A percentile compares a stretch with the other conserved stretches of the same genome.
Evolutionary conservation across 1,140 invertebrate species (phyloP).

Genomic region (Mylabris phalerata): DNA sequence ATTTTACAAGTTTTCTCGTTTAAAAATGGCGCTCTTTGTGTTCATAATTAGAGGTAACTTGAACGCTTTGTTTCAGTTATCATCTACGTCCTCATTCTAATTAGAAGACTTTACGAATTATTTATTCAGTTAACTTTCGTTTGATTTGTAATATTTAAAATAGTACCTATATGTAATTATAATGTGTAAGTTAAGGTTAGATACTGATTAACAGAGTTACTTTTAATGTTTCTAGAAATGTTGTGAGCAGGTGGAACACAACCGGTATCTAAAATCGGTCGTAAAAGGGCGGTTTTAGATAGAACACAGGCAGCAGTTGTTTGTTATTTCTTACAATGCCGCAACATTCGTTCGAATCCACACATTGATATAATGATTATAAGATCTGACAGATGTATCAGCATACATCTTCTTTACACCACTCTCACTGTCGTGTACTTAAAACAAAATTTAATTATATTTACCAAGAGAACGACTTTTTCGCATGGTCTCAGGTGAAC

Average conservation of each 20-base stretch:
- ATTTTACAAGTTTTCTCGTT: constrained; percentile 7
- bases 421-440: too few relatives aligned
- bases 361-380: constrained; percentile 17
- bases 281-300: constrained; percentile 16
- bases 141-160: constrained; percentile 10
- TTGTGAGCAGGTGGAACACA: constrained; percentile 16
- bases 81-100: constrained; percentile 7
- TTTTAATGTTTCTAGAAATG: constrained; percentile 14
- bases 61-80: constrained; percentile 12
- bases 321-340: constrained; percentile 15
- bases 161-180: constrained; percentile 6
- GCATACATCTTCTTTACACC: too few relatives aligned
- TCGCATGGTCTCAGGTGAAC: too few relatives aligned
- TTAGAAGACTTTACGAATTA: constrained; percentile 15
- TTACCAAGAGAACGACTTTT: too few relatives aligned
- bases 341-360: constrained; percentile 11
- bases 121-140: constrained; percentile 12
- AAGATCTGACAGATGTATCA: neutral
- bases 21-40: constrained; percentile 7
- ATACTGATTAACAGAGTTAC: constrained; percentile 15
- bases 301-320: constrained; percentile 15
- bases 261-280: constrained; percentile 15
- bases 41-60: constrained; percentile 17
- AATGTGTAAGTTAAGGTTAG: constrained; percentile 12
- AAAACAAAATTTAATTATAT: too few relatives aligned